Evolutionary conservation across 2,113 vertebrate genomes (phyloP).

Genomic region (Dryoscopus gambensis): DNA sequence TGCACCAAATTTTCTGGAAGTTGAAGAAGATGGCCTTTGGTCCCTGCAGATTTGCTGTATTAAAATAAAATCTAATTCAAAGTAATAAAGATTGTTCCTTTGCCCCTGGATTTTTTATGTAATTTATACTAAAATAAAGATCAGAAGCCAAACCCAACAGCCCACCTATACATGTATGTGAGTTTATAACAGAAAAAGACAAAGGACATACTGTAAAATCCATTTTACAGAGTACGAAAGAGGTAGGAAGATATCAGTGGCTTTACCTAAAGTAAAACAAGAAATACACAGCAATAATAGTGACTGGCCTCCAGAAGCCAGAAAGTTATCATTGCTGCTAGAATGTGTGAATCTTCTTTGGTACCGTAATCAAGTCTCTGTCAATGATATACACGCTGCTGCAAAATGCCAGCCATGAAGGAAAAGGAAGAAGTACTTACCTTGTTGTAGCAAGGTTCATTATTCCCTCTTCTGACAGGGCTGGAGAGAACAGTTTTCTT

Average conservation of each 20-base stretch:
- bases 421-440: not conserved
- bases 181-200: not conserved
- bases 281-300: not conserved
- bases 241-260: not conserved
- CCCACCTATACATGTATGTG: rapidly evolving
- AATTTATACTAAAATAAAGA: not conserved
- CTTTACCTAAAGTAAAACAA: not conserved
- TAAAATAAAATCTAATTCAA: not conserved
- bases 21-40: not conserved
- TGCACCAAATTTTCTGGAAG: not conserved
- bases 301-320: not conserved
- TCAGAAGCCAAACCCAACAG: not conserved
- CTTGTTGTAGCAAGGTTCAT: not conserved
- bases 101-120: not conserved
- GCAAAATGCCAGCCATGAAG: not conserved
- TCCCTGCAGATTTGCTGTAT: not conserved
- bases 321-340: not conserved
- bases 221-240: not conserved
- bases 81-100: not conserved
- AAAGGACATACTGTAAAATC: not conserved
- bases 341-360: not conserved
- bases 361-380: not conserved
- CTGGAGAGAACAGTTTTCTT: not conserved
- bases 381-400: not conserved
- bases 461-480: not conserved